Conservation (phyloP, 2,888 invertebrate genomes). For the Synergus gifuensis region DNA sequence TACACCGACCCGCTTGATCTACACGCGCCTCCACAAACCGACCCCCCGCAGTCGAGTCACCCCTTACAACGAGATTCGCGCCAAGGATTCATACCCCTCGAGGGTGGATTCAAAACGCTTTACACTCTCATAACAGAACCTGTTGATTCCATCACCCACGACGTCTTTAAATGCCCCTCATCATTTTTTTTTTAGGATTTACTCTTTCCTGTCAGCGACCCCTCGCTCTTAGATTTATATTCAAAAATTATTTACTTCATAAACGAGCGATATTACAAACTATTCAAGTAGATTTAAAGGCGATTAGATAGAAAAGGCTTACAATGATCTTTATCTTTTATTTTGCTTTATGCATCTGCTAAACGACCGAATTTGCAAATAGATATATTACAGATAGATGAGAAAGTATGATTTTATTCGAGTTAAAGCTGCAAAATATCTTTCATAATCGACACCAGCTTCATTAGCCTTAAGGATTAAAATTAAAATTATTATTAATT, state of each 20-base stretch:
- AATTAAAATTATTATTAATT: neutral
- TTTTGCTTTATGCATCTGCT: too few species aligned
- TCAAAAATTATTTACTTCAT: neutral
- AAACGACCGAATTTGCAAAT: too few species aligned
- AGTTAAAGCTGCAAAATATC: too few species aligned
- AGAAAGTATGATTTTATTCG: too few species aligned
- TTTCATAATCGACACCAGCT: too few species aligned
- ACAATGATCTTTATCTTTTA: too few species aligned
- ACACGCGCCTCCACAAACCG: slow-evolving; percentile 60
- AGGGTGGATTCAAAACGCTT: slow-evolving; percentile 77
- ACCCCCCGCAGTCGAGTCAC: slow-evolving; percentile 57
- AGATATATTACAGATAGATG: too few species aligned
- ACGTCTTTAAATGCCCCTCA: slow-evolving; percentile 19
- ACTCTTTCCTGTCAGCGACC: neutral
- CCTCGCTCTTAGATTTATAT: neutral
- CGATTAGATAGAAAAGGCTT: too few species aligned
- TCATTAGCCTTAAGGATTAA: neutral
- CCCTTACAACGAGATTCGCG: slow-evolving; percentile 71
- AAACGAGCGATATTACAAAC: too few species aligned
- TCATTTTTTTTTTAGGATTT: slow-evolving; percentile 19
- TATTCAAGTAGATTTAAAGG: too few species aligned
- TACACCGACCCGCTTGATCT: slow-evolving; percentile 47
- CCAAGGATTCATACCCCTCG: slow-evolving; percentile 72
- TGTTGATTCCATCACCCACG: slow-evolving; percentile 70
- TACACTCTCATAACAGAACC: slow-evolving; percentile 76